Base-by-base conservation (phyloP, 2,888 invertebrate species). In the Cetonia aurata region DNA sequence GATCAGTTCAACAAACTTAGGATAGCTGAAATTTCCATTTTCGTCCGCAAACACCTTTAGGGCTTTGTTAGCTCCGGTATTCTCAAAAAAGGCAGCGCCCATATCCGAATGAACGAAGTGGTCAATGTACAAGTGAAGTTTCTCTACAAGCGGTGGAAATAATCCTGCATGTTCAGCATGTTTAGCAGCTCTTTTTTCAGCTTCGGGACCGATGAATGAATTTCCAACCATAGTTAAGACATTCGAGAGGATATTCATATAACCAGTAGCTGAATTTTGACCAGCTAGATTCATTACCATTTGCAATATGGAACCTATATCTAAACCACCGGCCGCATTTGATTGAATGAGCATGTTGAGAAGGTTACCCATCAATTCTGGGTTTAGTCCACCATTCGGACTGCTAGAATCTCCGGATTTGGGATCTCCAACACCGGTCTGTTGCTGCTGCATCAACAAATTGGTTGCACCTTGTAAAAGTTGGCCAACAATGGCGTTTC, bases 51-150 rank as follows among this genome's bases (percentile, higher is more conserved):
- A 94, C 19, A 86, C 85, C 79, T 91, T 91, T 73, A 93, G 86
- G 4, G 91, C 88, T 56, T 88, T 89, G 75, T 91, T 90, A 13
- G 93, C 85, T 0, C 94, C 94, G 0, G 93, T 89, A 74, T 90
- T 92, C 78, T 90, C 89, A 88, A 93, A 92, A 6, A 94, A 81
- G 0, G 90, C 89, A 79, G 89, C 91, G 0, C 93, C 94, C 15
- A 94, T 85, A 74, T 94, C 93, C 0, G 94, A 94, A 79, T 92
- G 91, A 37, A 92, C 88, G 78, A 94, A 93, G 73, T 93, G 88
- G 74, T 94, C 93, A 90, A 93, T 93, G 78, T 92, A 88, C 1
- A 94, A 84, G 81, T 94, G 93, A 1, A 89, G 80, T 75, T 91
- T 88, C 77, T 91, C 91, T 82, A 90, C 80, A 82, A 92, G 78